Conservation (phyloP, 2,113 vertebrate species). For the Xenotilapia leptura region DNA sequence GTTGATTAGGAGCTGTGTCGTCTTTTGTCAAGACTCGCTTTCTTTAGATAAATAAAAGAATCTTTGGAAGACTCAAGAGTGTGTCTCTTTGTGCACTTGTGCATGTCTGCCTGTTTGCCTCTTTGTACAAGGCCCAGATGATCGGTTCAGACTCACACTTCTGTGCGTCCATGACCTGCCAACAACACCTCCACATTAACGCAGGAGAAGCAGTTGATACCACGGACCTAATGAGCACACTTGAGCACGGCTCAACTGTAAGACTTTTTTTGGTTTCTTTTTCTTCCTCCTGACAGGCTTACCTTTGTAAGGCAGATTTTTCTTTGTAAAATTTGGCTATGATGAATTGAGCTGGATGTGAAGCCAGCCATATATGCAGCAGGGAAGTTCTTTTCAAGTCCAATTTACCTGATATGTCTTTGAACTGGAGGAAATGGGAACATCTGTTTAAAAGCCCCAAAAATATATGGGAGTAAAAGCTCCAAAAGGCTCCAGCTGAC, state of each 20-base stretch:
- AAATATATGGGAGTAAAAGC: neutral
- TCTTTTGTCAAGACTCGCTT: neutral
- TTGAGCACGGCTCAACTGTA: neutral
- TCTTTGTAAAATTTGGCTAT: neutral
- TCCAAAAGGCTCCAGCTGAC: neutral
- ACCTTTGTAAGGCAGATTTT: neutral
- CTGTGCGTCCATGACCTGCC: neutral
- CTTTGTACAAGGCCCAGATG: neutral
- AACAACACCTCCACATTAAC: neutral
- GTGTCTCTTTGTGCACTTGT: neutral
- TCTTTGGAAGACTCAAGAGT: neutral
- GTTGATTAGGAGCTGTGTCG: neutral
- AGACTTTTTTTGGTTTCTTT: neutral
- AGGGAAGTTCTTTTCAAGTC: neutral
- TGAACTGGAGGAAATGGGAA: neutral
- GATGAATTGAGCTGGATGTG: neutral
- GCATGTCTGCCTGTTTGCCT: neutral
- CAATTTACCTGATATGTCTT: conserved; percentile 10
- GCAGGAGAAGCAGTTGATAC: neutral
- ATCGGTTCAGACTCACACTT: neutral
- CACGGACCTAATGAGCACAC: neutral
- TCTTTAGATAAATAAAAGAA: neutral
- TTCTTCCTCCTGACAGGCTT: neutral
- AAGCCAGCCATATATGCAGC: neutral
- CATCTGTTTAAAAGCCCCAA: neutral